These are phyloP conservation scores for Alosa alosa DNA, from an alignment of 2,113 vertebrate genomes.

Conservation along the genomic window DNA sequence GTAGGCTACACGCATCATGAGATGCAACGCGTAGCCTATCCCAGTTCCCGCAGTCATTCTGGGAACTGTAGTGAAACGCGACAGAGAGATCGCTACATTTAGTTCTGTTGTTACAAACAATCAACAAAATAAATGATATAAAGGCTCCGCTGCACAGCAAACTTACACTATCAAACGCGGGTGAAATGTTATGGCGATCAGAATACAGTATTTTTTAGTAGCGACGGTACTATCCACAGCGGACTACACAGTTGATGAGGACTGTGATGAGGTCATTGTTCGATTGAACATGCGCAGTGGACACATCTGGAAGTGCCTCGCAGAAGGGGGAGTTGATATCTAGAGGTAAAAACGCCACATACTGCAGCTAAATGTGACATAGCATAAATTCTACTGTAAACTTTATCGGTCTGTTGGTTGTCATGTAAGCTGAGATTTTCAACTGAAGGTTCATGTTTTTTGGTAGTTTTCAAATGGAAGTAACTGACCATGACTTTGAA, in stretches of 20 bases:
- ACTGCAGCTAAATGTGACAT: conserved; percentile 16
- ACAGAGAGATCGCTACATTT: neutral
- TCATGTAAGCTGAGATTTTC: neutral
- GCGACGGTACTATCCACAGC: neutral
- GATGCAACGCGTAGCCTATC: neutral
- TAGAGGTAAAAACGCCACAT: conserved; percentile 10
- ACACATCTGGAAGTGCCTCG: conserved; percentile 12
- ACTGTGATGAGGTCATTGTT: neutral
- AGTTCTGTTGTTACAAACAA: neutral
- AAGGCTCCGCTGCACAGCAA: neutral
- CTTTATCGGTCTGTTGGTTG: neutral
- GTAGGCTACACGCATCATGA: neutral
- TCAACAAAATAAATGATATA: neutral
- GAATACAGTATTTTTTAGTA: neutral
- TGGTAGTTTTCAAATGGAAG: neutral
- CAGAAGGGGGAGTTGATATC: conserved; percentile 18
- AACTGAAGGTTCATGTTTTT: neutral
- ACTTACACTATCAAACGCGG: neutral
- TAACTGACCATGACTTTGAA: conserved; percentile 3
- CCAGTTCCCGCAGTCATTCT: neutral
- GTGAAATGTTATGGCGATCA: neutral
- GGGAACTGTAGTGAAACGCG: neutral
- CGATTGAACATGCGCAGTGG: conserved; percentile 12
- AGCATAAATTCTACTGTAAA: neutral
- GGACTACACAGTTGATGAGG: conserved; percentile 1